Evolutionary conservation across 2,113 vertebrate species (phyloP).

Genomic region (Eira barbara): DNA sequence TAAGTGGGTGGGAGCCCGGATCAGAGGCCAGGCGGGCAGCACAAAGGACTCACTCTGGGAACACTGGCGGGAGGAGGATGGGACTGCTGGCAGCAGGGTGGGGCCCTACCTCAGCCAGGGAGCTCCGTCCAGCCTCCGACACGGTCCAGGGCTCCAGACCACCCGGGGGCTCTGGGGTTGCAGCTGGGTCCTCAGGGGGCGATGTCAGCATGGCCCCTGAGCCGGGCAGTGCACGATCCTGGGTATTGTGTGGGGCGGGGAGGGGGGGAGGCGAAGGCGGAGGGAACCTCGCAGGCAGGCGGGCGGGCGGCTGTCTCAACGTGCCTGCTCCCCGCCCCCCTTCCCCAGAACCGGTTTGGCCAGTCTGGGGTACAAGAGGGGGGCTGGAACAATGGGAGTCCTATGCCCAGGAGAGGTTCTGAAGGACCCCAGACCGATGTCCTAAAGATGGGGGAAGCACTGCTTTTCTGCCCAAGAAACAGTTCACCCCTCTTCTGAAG

Average conservation of each 20-base stretch:
- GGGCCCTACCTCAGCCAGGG: conserved; percentile 74
- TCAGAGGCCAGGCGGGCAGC: conserved; percentile 13
- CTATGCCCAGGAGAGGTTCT: conserved; percentile 54
- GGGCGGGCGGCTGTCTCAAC: conserved; percentile 71
- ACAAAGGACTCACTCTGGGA: conserved; percentile 62
- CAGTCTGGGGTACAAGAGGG: conserved; percentile 65
- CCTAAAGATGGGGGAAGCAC: not conserved
- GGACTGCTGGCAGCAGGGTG: not conserved
- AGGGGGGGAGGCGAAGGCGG: conserved; percentile 60
- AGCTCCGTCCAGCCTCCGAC: conserved; percentile 52
- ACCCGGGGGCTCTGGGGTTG: conserved; percentile 56
- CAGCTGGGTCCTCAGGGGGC: conserved; percentile 67
- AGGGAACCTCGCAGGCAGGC: conserved; percentile 53
- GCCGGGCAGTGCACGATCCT: conserved; percentile 36
- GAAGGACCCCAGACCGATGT: conserved; percentile 59
- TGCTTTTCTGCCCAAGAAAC: not conserved
- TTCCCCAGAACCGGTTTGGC: conserved; percentile 71
- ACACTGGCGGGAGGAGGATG: not conserved
- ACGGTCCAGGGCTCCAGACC: conserved; percentile 63
- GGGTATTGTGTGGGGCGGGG: conserved; percentile 76
- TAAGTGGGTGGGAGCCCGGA: not conserved
- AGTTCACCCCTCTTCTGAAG: not conserved
- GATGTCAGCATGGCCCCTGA: conserved; percentile 67
- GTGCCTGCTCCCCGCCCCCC: conserved; percentile 73
- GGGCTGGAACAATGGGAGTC: conserved; percentile 75